Evolutionary conservation across 2,888 invertebrate genomes (phyloP), one percentile per base, ranked within the genome.

Genomic region (Metalampra italica): DNA sequence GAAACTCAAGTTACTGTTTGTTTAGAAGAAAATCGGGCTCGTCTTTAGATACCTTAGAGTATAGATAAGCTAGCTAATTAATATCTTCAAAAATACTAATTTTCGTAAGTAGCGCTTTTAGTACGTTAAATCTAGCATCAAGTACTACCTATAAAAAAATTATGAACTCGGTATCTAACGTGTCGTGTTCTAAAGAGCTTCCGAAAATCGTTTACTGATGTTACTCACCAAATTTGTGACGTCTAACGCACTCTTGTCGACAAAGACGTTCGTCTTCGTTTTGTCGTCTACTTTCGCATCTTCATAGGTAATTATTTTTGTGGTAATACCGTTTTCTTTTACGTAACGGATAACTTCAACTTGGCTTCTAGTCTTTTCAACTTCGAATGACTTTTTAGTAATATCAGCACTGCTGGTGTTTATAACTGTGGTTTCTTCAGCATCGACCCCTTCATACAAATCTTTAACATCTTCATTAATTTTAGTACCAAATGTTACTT

Each of bases 391-490:
- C 51, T 88, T 87, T 57, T 81, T 89, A 11, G 78, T 82, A 8
- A 82, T 66, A 53, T 81, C 89, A 15, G 81, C 82, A 45, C 71
- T 81, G 47, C 74, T 77, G 32, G 81, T 77, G 43, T 72, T 78
- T 39, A 87, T 49, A 40, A 85, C 68, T 43, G 80, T 86, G 5
- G 78, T 81, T 60, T 88, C 77, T 67, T 88, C 80, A 36, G 82
- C 75, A 52, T 89, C 89, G 34, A 82, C 60, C 14, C 89, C 88
- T 71, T 89, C 89, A 46, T 88, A 88, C 11, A 89, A 69, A 64
- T 89, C 91, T 73, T 91, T 92, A 12, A 92, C 90, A 60, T 91
- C 91, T 62, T 91, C 85, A 54, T 92, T 91, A 53, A 91, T 84
- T 74, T 90, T 91, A 46, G 90, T 85, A 43, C 91, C 89, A 58